These are phyloP conservation scores for Hydroisotoma schaefferi DNA, from an alignment of 2,888 invertebrate genomes.

Conservation along the genomic window DNA sequence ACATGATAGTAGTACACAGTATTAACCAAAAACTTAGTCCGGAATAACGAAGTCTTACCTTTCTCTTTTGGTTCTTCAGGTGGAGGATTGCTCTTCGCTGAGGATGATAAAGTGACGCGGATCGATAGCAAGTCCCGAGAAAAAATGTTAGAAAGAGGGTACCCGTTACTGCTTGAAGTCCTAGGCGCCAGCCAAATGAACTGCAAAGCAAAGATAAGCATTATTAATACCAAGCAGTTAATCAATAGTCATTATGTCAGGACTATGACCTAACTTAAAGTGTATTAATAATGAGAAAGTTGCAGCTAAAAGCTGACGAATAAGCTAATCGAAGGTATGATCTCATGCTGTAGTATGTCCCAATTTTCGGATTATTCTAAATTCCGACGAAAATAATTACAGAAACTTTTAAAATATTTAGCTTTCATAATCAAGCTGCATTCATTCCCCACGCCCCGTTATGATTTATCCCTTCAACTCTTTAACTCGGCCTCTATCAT, in stretches of 20 bases:
- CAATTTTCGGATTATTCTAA: too few species aligned
- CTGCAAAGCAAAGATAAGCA: conserved; percentile 55
- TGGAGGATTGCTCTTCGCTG: conserved; percentile 81
- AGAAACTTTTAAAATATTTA: too few species aligned
- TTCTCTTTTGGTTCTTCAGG: conserved; percentile 80
- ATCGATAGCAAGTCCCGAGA: conserved; percentile 80
- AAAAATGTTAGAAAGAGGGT: conserved; percentile 78
- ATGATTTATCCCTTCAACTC: too few species aligned
- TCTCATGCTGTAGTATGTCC: too few species aligned
- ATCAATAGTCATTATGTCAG: conserved; percentile 10
- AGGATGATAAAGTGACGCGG: conserved; percentile 82
- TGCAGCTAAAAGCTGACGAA: conserved; percentile 11
- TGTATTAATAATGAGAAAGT: too few species aligned
- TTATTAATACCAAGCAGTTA: conserved; percentile 17
- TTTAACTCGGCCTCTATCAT: too few species aligned
- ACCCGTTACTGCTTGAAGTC: conserved; percentile 80
- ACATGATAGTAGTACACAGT: too few species aligned
- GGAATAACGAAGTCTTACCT: conserved; percentile 58
- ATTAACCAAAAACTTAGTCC: not conserved
- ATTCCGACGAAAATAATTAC: too few species aligned
- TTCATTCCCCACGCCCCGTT: too few species aligned
- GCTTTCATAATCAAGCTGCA: too few species aligned
- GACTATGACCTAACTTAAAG: too few species aligned
- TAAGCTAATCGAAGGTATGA: conserved; percentile 11
- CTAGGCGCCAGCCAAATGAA: conserved; percentile 75